These are phyloP conservation scores for Andrena hattorfiana DNA, from an alignment of 2,888 invertebrate genomes.

Conservation along the genomic window DNA sequence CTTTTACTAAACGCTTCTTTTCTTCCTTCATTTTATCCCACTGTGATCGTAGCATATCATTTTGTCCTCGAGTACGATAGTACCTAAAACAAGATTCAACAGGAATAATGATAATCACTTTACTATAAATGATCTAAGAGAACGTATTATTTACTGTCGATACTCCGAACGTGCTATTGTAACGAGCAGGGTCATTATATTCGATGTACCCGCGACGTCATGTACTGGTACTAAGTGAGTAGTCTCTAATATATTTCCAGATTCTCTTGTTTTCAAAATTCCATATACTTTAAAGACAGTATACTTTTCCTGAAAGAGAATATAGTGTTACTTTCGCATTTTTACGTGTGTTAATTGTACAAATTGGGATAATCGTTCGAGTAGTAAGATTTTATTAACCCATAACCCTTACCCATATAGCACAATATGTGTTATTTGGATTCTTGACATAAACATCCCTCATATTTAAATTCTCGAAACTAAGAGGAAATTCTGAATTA, in stretches of 20 bases:
- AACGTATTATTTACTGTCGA: slow-evolving; percentile 46
- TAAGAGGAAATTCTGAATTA: slow-evolving; percentile 37
- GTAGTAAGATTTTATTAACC: background rate
- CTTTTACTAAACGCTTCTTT: background rate
- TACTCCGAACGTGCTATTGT: slow-evolving; percentile 25
- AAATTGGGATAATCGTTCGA: background rate
- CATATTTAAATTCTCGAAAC: slow-evolving; percentile 25
- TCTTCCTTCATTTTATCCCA: slow-evolving; percentile 36
- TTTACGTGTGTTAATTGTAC: background rate
- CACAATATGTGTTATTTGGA: background rate
- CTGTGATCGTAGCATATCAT: slow-evolving; percentile 19
- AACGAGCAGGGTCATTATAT: slow-evolving; percentile 27
- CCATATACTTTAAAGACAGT: slow-evolving; percentile 59
- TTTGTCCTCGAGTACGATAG: slow-evolving; percentile 31
- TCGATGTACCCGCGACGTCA: slow-evolving; percentile 25
- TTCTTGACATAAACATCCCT: slow-evolving; percentile 36
- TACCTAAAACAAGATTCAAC: slow-evolving; percentile 29
- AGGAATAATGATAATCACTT: background rate
- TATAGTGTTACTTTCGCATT: background rate
- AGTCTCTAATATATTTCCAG: slow-evolving; percentile 22
- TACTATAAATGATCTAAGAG: background rate
- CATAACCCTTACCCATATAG: slow-evolving; percentile 55
- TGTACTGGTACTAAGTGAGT: slow-evolving; percentile 42
- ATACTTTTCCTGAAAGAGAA: slow-evolving; percentile 42
- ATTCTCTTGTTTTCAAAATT: slow-evolving; percentile 18